phyloP scores from a whole-genome alignment of 2,888 invertebrate genomes.

The Polyploca ridens region DNA sequence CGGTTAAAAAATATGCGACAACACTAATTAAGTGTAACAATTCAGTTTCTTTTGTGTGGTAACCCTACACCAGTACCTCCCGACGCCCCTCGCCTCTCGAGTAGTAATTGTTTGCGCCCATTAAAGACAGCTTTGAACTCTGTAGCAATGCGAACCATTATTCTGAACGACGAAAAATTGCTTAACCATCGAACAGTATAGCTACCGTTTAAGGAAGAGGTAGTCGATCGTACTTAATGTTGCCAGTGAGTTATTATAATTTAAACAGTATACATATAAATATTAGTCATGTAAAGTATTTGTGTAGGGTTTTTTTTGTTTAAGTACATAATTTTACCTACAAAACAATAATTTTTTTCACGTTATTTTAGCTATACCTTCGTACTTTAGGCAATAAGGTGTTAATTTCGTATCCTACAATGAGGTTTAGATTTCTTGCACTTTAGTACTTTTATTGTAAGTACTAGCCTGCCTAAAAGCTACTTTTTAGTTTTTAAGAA shows the following conservation, averaged over 20 bases:
- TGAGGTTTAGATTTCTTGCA: too few relatives aligned
- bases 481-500: too few relatives aligned
- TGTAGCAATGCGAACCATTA: constrained; percentile 33
- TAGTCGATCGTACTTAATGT: neutral
- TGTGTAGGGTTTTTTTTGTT: too few relatives aligned
- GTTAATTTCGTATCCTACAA: too few relatives aligned
- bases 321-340: too few relatives aligned
- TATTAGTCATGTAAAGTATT: too few relatives aligned
- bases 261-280: neutral
- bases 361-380: too few relatives aligned
- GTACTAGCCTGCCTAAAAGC: too few relatives aligned
- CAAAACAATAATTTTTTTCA: too few relatives aligned
- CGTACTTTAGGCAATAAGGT: too few relatives aligned
- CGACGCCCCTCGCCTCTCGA: constrained; percentile 46
- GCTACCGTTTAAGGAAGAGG: constrained; percentile 9
- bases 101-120: constrained; percentile 76
- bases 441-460: too few relatives aligned
- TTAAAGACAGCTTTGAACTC: constrained; percentile 59
- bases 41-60: neutral
- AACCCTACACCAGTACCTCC: constrained; percentile 27
- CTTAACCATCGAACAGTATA: constrained; percentile 7
- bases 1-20: neutral
- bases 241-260: neutral
- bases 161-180: constrained; percentile 10
- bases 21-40: too few relatives aligned